Conservation (phyloP, 2,888 invertebrate genomes). For the Drosophila suboccidentalis region DNA sequence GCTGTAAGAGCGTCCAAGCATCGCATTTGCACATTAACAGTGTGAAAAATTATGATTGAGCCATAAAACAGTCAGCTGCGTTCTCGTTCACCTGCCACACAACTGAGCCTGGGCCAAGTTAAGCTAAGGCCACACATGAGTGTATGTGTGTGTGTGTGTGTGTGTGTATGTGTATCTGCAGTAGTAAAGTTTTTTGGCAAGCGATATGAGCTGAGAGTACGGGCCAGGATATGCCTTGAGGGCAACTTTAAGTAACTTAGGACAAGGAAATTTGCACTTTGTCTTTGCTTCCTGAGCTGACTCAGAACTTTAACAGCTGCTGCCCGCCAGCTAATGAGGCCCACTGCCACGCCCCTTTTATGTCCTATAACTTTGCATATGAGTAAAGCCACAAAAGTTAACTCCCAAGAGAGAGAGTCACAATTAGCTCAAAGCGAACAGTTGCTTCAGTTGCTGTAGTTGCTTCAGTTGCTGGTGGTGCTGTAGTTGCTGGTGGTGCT, state of each 20-base stretch:
- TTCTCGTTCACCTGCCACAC: constrained; percentile 38
- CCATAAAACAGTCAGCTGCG: constrained; percentile 81
- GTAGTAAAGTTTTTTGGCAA: constrained; percentile 46
- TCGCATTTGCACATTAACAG: constrained; percentile 81
- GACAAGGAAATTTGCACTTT: constrained; percentile 75
- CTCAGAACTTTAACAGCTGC: constrained; percentile 50
- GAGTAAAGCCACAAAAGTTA: constrained; percentile 29
- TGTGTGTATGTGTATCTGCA: constrained; percentile 12
- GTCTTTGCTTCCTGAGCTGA: constrained; percentile 63
- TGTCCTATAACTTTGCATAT: constrained; percentile 23
- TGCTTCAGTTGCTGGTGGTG: background rate
- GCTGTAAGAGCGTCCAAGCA: constrained; percentile 47
- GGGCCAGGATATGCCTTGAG: constrained; percentile 36
- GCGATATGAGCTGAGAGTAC: constrained; percentile 25
- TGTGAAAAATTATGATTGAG: constrained; percentile 82
- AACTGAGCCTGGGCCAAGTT: constrained; percentile 31
- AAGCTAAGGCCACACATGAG: constrained; percentile 21
- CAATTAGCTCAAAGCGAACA: constrained; percentile 35
- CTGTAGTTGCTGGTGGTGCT: background rate
- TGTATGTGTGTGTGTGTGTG: background rate
- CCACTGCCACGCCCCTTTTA: constrained; percentile 13
- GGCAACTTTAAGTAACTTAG: constrained; percentile 57
- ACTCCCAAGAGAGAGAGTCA: constrained; percentile 47
- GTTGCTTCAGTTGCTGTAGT: constrained; percentile 13
- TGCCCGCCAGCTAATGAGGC: constrained; percentile 51